Conservation (phyloP, 2,113 vertebrate genomes). For the Pelmatolapia mariae region DNA sequence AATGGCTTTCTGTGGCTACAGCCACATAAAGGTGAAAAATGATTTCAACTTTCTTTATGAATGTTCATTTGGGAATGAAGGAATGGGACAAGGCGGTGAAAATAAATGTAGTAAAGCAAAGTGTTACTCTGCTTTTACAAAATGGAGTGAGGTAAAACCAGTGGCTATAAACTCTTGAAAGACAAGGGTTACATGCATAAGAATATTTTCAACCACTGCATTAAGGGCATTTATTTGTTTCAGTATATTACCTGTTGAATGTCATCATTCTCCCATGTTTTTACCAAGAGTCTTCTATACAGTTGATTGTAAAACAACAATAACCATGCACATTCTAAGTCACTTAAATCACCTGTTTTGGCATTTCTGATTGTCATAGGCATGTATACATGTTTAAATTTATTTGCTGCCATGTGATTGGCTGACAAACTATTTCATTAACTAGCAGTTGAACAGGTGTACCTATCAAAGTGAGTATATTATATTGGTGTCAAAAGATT, state of each 20-base stretch:
- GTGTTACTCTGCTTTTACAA: neutral
- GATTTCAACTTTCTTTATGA: constrained; percentile 15
- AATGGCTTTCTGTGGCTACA: constrained; percentile 19
- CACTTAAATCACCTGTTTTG: neutral
- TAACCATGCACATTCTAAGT: neutral
- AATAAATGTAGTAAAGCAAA: neutral
- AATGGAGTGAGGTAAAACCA: neutral
- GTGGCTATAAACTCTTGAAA: neutral
- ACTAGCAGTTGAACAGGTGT: neutral
- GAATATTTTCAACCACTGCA: neutral
- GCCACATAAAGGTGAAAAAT: constrained; percentile 17
- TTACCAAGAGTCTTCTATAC: neutral
- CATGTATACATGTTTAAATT: neutral
- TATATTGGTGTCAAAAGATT: neutral
- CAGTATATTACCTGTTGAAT: neutral
- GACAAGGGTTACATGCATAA: too few species aligned
- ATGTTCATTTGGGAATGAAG: neutral
- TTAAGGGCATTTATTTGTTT: neutral
- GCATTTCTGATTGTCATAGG: neutral
- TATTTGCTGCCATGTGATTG: neutral
- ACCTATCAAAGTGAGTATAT: neutral
- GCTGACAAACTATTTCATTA: neutral
- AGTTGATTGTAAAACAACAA: neutral
- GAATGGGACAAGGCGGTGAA: neutral
- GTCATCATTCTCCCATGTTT: neutral